These are phyloP conservation scores for Sphenodon punctatus DNA, from an alignment of 2,797 vertebrate species.

Conservation along the genomic window DNA sequence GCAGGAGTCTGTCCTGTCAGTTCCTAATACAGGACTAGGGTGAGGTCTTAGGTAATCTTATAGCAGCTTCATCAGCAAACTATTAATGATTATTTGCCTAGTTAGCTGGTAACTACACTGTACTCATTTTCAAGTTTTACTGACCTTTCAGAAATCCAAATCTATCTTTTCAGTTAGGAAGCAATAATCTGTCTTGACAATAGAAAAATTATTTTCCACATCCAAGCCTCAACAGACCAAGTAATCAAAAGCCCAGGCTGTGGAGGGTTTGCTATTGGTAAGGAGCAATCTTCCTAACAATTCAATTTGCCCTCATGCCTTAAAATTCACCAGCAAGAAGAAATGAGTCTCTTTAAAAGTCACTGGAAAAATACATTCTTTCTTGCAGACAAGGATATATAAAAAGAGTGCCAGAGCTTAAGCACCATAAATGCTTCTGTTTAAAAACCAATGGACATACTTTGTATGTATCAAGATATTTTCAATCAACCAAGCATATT, in stretches of 20 bases:
- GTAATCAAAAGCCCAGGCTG: conserved; percentile 17
- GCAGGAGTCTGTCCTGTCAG: background rate
- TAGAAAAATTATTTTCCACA: conserved; percentile 20
- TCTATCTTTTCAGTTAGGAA: background rate
- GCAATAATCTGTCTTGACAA: background rate
- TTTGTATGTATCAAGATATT: background rate
- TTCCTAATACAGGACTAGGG: background rate
- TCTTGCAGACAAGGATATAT: background rate
- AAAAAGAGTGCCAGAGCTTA: background rate
- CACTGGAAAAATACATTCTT: conserved; percentile 15
- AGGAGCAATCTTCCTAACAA: conserved; percentile 6
- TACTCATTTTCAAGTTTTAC: conserved; percentile 6
- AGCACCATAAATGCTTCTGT: background rate
- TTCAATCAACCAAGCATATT: background rate
- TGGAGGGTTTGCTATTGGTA: conserved; percentile 21
- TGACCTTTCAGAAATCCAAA: conserved; percentile 39
- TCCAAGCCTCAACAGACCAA: conserved; percentile 29
- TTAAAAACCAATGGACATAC: background rate
- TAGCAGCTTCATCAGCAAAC: conserved; percentile 21
- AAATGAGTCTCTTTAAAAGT: background rate
- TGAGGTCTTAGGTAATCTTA: conserved; percentile 5
- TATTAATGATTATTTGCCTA: conserved; percentile 35
- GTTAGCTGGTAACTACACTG: conserved; percentile 2
- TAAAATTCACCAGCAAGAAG: conserved; percentile 21
- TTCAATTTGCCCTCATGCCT: background rate